These are phyloP conservation scores for Amphiprion ocellaris DNA, from an alignment of 2,113 vertebrate species.

Conservation along the genomic window DNA sequence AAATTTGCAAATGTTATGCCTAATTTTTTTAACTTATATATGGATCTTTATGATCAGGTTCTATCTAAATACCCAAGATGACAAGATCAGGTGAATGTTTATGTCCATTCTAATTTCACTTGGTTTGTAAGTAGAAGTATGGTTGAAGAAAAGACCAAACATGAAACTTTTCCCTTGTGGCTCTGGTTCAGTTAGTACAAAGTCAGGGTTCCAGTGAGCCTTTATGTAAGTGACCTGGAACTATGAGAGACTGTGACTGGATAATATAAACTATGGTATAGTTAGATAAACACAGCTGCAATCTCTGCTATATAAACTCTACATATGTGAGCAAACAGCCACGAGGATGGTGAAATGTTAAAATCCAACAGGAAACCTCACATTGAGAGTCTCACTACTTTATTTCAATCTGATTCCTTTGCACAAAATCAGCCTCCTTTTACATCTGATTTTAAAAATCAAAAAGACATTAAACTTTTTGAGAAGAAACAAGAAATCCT, in stretches of 20 bases:
- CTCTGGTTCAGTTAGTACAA: not conserved
- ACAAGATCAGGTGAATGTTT: not conserved
- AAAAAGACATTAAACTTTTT: constrained; percentile 27
- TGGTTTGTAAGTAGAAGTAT: not conserved
- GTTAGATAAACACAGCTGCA: constrained; percentile 8
- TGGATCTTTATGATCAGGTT: not conserved
- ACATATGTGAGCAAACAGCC: constrained; percentile 3
- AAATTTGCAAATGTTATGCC: not conserved
- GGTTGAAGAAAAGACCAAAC: not conserved
- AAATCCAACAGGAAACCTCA: not conserved
- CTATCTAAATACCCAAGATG: not conserved
- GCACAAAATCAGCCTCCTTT: not conserved
- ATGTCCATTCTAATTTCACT: not conserved
- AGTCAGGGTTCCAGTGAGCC: not conserved
- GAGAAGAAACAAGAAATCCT: not conserved
- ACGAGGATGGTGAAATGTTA: not conserved
- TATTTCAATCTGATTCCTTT: constrained; percentile 13
- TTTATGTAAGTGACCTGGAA: not conserved
- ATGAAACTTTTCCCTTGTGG: not conserved
- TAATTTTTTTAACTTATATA: not conserved
- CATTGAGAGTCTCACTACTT: not conserved
- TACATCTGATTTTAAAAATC: not conserved
- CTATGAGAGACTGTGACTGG: too few species aligned
- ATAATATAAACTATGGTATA: not conserved
- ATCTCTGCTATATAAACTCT: not conserved